Evolutionary conservation across 2,113 vertebrate species (phyloP).

Genomic region (Lophochroa leadbeateri): DNA sequence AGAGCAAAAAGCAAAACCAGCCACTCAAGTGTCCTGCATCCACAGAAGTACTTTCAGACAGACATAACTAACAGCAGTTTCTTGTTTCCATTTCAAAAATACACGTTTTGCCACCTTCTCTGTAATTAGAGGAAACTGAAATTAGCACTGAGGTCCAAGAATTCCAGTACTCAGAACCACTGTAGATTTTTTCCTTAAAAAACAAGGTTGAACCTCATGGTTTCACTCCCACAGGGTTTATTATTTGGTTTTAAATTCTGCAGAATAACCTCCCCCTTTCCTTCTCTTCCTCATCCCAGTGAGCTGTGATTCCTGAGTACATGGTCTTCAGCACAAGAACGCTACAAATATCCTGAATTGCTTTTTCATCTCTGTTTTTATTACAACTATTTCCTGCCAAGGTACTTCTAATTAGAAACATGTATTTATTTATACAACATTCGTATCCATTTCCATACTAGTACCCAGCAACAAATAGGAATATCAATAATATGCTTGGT

Average conservation of each 20-base stretch:
- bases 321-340: not conserved
- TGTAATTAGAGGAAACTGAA: not conserved
- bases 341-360: not conserved
- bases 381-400: not conserved
- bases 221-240: not conserved
- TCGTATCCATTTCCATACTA: not conserved
- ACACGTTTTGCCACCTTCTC: not conserved
- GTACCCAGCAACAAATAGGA: not conserved
- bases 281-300: not conserved
- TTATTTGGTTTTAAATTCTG: not conserved
- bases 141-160: not conserved
- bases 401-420: slow-evolving; percentile 28
- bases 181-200: not conserved
- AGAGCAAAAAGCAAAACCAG: not conserved
- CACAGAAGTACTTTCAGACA: not conserved
- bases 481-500: not conserved
- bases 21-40: not conserved
- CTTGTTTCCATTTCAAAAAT: not conserved
- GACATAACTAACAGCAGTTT: not conserved
- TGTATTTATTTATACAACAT: not conserved
- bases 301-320: not conserved
- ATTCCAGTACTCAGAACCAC: not conserved
- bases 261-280: not conserved
- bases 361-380: slow-evolving; percentile 17
- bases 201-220: not conserved